Evolutionary conservation across 2,888 invertebrate genomes (phyloP).

Genomic region (Cyaniris semiargus): DNA sequence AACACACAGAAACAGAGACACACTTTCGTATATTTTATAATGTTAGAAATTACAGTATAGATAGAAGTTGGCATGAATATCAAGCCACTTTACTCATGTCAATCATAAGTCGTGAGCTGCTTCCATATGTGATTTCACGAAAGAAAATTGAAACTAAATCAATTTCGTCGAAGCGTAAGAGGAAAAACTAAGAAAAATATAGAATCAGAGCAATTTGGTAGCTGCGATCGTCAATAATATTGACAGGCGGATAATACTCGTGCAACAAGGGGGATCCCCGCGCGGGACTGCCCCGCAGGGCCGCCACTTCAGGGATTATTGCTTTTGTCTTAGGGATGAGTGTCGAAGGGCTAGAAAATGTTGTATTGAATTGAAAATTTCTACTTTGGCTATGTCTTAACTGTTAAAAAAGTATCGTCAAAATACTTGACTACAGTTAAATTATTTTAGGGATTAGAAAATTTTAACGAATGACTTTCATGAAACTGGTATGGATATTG

Average conservation of each 20-base stretch:
- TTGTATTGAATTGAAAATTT: neutral
- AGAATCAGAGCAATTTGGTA: conserved; percentile 60
- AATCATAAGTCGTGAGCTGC: neutral
- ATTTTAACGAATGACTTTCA: neutral
- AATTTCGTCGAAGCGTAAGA: conserved; percentile 36
- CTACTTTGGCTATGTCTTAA: neutral
- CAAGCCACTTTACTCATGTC: neutral
- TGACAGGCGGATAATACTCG: conserved; percentile 68
- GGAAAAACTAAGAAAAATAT: conserved; percentile 44
- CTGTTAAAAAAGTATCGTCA: neutral
- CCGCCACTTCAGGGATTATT: conserved; percentile 36
- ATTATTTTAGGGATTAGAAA: too few relatives aligned
- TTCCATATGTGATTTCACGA: conserved; percentile 35
- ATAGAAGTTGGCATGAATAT: neutral
- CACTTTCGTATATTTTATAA: too few relatives aligned
- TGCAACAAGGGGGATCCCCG: conserved; percentile 58
- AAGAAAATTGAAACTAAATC: conserved; percentile 48
- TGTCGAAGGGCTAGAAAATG: neutral
- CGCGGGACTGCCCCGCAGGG: conserved; percentile 46
- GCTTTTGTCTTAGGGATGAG: conserved; percentile 1
- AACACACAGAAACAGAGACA: too few relatives aligned
- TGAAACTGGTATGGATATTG: too few relatives aligned
- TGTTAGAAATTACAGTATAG: too few relatives aligned
- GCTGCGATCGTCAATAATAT: conserved; percentile 67
- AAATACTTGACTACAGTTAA: neutral